Conservation (phyloP, 2,113 vertebrate genomes). For the Taxidea taxus region DNA sequence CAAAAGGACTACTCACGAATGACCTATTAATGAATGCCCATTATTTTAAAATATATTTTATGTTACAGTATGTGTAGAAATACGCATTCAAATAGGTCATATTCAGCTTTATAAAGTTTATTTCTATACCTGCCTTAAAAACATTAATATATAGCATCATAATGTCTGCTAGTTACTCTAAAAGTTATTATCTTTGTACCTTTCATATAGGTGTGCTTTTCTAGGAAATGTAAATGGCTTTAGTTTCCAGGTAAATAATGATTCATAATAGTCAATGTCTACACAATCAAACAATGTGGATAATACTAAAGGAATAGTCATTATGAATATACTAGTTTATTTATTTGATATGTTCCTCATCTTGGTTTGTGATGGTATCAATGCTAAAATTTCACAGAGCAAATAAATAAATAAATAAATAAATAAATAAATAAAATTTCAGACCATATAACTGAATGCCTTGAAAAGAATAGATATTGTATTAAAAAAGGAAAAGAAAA, state of each 20-base stretch:
- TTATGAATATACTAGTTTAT: background rate
- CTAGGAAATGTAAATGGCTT: background rate
- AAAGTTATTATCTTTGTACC: background rate
- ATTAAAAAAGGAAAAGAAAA: background rate
- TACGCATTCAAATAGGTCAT: background rate
- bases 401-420: background rate
- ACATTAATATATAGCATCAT: background rate
- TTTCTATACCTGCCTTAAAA: constrained; percentile 3
- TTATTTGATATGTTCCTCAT: background rate
- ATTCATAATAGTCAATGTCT: background rate
- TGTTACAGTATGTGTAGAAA: background rate
- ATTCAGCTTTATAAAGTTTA: constrained; percentile 10
- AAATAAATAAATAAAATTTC: no score
- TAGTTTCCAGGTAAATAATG: background rate
- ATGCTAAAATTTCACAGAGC: background rate
- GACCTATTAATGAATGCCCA: constrained; percentile 17
- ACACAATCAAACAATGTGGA: background rate
- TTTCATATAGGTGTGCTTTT: background rate
- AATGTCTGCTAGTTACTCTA: background rate
- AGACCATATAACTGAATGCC: background rate
- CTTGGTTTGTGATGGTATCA: background rate
- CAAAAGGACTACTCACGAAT: background rate
- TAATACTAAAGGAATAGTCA: background rate
- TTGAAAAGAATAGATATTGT: background rate
- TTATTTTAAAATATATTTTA: background rate